phyloP scores from a whole-genome alignment of 2,888 invertebrate genomes.

The Eulithis prunata region DNA sequence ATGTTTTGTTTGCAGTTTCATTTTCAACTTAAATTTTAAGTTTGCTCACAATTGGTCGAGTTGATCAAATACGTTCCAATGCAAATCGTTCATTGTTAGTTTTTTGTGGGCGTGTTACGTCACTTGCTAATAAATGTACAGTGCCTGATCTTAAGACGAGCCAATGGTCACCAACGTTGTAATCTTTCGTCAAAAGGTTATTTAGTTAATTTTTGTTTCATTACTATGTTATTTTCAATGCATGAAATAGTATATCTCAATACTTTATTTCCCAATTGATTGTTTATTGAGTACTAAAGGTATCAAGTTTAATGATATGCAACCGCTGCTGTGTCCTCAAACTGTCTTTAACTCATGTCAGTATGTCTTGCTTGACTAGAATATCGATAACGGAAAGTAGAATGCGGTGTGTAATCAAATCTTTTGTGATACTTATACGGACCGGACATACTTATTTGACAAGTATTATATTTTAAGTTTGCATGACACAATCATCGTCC shows the following conservation, averaged over 20 bases:
- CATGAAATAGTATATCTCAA: neutral
- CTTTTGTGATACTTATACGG: slow-evolving; percentile 32
- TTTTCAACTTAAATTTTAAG: slow-evolving; percentile 32
- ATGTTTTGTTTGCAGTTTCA: slow-evolving; percentile 45
- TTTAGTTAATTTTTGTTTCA: too few relatives aligned
- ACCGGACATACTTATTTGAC: slow-evolving; percentile 15
- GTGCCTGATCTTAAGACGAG: neutral
- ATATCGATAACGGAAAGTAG: slow-evolving; percentile 44
- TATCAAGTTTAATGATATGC: slow-evolving; percentile 33
- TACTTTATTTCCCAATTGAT: slow-evolving; percentile 4
- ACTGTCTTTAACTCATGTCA: slow-evolving; percentile 43
- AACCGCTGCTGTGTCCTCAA: slow-evolving; percentile 49
- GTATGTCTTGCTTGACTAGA: slow-evolving; percentile 42
- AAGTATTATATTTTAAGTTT: slow-evolving; percentile 14
- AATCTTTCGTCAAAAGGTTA: neutral
- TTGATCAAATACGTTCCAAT: slow-evolving; percentile 9
- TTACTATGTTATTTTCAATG: too few relatives aligned
- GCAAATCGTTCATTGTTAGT: slow-evolving; percentile 35
- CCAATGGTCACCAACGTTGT: neutral
- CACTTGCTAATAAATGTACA: neutral
- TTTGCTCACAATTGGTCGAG: slow-evolving; percentile 5
- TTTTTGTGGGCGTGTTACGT: slow-evolving; percentile 30
- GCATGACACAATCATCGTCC: neutral
- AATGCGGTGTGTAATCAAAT: slow-evolving; percentile 45
- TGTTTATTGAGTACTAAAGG: slow-evolving; percentile 5